These are phyloP conservation scores for Lichenostomus cassidix DNA, from an alignment of 2,113 vertebrate species.

Conservation along the genomic window DNA sequence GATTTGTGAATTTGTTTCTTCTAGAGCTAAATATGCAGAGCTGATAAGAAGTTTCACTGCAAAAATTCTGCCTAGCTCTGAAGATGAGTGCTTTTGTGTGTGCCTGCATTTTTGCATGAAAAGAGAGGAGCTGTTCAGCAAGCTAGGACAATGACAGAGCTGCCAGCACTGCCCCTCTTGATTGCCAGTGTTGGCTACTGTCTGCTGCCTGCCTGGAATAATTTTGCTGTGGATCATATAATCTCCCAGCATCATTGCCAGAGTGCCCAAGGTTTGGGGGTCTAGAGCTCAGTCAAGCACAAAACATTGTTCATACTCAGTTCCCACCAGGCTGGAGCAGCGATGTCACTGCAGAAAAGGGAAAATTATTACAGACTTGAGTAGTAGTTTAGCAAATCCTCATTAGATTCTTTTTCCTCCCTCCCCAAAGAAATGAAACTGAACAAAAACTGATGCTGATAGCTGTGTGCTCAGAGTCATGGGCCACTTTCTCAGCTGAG, in stretches of 20 bases:
- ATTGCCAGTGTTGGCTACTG: background rate
- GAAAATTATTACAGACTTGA: background rate
- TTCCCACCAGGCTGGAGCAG: background rate
- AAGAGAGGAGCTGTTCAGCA: background rate
- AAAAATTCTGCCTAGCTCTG: conserved; percentile 4
- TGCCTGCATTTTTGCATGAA: background rate
- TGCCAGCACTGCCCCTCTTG: background rate
- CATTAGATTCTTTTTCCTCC: background rate
- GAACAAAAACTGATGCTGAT: background rate
- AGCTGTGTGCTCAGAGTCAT: background rate
- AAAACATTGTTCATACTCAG: background rate
- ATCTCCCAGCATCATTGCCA: background rate
- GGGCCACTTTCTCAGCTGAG: background rate
- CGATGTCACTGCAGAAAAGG: background rate
- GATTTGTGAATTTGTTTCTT: conserved; percentile 30
- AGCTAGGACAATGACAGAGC: background rate
- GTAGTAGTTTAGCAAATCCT: background rate
- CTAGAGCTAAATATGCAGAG: conserved; percentile 42
- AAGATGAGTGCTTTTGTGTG: background rate
- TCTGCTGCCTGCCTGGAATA: background rate
- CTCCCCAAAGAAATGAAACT: background rate
- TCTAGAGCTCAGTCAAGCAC: background rate
- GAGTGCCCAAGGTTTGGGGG: background rate
- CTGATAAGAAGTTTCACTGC: conserved; percentile 2
- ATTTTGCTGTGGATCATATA: background rate